Base-by-base conservation (phyloP, 2,888 invertebrate species). In the Monochamus alternatus region DNA sequence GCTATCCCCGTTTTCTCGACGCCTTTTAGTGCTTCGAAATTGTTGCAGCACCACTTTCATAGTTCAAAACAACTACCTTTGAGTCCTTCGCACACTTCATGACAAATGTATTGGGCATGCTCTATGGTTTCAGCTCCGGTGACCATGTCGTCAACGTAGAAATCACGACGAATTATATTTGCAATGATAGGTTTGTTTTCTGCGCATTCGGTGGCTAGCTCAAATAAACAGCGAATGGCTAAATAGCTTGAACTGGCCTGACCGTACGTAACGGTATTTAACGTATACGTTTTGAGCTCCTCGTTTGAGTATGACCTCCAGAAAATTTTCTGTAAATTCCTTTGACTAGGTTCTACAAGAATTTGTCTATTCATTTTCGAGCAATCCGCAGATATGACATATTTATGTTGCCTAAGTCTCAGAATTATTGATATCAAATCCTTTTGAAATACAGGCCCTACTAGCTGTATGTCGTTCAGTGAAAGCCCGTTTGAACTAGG, bases 61-160 rank as follows among this genome's bases (percentile, higher is more conserved):
- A 60, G 32, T 32, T 32, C 3, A 3, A 32, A 60, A 60, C 60
- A 60, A 31, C 60, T 32, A 12, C 60, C 32, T 12, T 60, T 32
- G 4, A 60, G 12, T 3, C n/a, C 60, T 32, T 32, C 32, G 3
- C 32, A 32, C 22, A 60, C 60, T 60, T 60, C 71, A 31, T n/a
- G 64, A 47, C 73, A 76, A 59, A 76, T 73, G 30, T 62, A 22
- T 52, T 69, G 73, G 9, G 73, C 74, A 38, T 78, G 67, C 64
- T n/a, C n/a, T n/a, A n/a, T n/a, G n/a, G n/a, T n/a, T n/a, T n/a
- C n/a, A n/a, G n/a, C n/a, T 76, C 65, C 74, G 8, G 65, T 72
- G 9, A 74, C 72, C 63, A 75, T 44, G 32, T 73, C 76, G 14
- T 74, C 75, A 4, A 75, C 75, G 43, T 74, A 75, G 52, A 78